phyloP scores from a whole-genome alignment of 2,888 invertebrate species.

The Erebia ligea region DNA sequence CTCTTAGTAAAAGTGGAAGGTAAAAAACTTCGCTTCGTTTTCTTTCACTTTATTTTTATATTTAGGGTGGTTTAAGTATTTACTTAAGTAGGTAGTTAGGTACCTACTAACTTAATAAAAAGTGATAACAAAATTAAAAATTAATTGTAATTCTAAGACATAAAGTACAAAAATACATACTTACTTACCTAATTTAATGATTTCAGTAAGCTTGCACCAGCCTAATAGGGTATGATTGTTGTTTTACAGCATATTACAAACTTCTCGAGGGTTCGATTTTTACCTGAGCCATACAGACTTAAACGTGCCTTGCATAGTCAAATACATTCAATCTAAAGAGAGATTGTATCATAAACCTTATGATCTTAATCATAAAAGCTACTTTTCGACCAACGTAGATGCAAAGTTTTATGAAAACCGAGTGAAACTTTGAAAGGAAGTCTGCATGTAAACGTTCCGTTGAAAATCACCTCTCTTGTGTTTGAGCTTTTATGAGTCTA shows the following conservation, averaged over 20 bases:
- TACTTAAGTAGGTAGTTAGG: neutral
- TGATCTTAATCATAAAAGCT: neutral
- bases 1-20: no score
- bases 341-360: slow-evolving; percentile 20
- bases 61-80: no score
- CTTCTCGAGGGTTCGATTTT: slow-evolving; percentile 32
- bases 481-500: slow-evolving; percentile 28
- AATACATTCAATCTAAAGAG: slow-evolving; percentile 14
- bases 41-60: no score
- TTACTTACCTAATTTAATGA: neutral
- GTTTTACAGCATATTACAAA: slow-evolving; percentile 13
- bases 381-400: slow-evolving; percentile 13
- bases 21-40: no score
- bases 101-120: no score
- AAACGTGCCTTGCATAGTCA: slow-evolving; percentile 36
- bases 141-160: no score
- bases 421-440: slow-evolving; percentile 28
- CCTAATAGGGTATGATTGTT: neutral
- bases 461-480: slow-evolving; percentile 37
- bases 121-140: no score
- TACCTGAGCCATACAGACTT: slow-evolving; percentile 32
- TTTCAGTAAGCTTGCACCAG: slow-evolving; percentile 2
- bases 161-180: no score
- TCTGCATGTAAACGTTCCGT: slow-evolving; percentile 34
- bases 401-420: slow-evolving; percentile 34